These are phyloP conservation scores for Cheilosia vulpina DNA, from an alignment of 2,888 invertebrate genomes.

Conservation along the genomic window DNA sequence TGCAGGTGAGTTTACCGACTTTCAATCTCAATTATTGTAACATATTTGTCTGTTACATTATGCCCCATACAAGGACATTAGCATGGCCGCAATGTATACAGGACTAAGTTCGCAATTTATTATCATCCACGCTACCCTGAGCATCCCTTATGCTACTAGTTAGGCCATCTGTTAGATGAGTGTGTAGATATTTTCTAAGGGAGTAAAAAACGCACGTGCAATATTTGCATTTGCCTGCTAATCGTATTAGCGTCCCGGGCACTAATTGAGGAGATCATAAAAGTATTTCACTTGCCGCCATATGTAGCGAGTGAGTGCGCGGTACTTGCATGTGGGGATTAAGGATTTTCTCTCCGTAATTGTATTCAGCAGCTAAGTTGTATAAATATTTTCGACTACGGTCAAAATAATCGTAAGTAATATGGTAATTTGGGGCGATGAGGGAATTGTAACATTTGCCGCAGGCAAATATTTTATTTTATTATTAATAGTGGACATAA, in stretches of 20 bases:
- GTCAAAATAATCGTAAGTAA: conserved; percentile 69
- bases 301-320: conserved; percentile 55
- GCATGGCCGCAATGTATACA: conserved; percentile 1
- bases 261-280: conserved; percentile 59
- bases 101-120: conserved; percentile 60
- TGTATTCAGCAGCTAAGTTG: conserved; percentile 16
- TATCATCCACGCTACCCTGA: conserved; percentile 24
- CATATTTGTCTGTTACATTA: conserved; percentile 57
- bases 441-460: conserved; percentile 10
- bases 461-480: not conserved
- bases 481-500: conserved; percentile 44
- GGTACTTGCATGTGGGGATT: conserved; percentile 60
- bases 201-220: conserved; percentile 71
- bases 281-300: conserved; percentile 54
- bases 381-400: conserved; percentile 62
- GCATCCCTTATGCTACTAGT: conserved; percentile 25
- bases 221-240: conserved; percentile 70
- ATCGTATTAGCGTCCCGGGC: conserved; percentile 66
- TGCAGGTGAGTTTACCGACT: conserved; percentile 55
- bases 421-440: conserved; percentile 64
- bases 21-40: conserved; percentile 65
- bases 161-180: conserved; percentile 64
- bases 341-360: conserved; percentile 34
- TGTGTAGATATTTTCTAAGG: conserved; percentile 37
- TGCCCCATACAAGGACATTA: conserved; percentile 20